phyloP scores from a whole-genome alignment of 2,888 invertebrate species.

The Lasiommata megera region DNA sequence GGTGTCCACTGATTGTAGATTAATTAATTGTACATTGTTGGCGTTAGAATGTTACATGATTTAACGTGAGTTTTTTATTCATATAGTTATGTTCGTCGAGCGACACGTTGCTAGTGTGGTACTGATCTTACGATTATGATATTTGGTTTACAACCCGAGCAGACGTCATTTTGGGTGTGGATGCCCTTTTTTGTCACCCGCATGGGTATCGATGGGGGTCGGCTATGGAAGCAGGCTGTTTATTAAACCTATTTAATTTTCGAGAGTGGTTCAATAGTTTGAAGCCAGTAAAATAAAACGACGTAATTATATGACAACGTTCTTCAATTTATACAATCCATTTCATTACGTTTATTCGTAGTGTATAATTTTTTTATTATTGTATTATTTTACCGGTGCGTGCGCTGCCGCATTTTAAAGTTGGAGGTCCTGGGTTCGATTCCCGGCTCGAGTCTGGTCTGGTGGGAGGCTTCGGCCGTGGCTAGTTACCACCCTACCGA shows the following conservation, averaged over 20 bases:
- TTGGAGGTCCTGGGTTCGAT: no score
- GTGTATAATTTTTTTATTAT: not conserved
- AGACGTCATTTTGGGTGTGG: constrained; percentile 41
- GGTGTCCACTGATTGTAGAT: no score
- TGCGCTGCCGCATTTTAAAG: no score
- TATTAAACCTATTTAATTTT: constrained; percentile 23
- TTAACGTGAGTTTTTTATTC: no score
- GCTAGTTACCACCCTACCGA: no score
- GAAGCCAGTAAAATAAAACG: not conserved
- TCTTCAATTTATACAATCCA: not conserved
- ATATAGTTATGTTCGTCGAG: no score
- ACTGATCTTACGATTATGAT: constrained; percentile 43
- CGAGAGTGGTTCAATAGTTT: not conserved
- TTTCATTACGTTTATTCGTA: not conserved
- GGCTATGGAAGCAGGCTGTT: constrained; percentile 30
- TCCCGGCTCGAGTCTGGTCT: no score
- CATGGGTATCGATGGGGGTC: constrained; percentile 57
- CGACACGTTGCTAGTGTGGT: not conserved
- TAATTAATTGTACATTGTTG: no score
- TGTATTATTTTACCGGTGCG: no score
- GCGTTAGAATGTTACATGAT: no score
- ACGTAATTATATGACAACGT: not conserved
- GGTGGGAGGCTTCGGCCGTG: no score
- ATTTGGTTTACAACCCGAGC: constrained; percentile 57
- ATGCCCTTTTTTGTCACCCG: constrained; percentile 58